Evolutionary conservation across 2,797 vertebrate genomes (phyloP).

Genomic region (Uromys caudimaculatus): DNA sequence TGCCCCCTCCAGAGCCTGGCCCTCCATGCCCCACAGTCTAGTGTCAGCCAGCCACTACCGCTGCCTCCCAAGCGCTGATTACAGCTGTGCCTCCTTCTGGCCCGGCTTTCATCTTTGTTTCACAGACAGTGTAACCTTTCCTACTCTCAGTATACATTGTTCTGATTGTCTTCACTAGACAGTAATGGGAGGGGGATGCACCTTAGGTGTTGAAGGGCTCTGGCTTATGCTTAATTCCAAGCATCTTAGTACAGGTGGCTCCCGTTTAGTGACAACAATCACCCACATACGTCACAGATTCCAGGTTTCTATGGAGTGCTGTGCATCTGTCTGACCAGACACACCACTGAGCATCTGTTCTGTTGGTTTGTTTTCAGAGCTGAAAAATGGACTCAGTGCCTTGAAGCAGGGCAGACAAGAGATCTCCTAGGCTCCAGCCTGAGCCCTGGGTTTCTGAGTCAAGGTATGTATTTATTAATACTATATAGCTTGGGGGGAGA

Average conservation of each 20-base stretch:
- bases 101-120: neutral
- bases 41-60: no score
- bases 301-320: neutral
- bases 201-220: neutral
- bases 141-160: neutral
- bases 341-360: neutral
- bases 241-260: neutral
- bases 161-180: neutral
- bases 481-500: neutral
- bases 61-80: neutral
- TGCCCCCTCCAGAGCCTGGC: no score
- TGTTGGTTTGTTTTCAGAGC: neutral
- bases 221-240: neutral
- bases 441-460: neutral
- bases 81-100: neutral
- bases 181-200: neutral
- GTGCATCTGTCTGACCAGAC: neutral
- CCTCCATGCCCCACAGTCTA: neutral
- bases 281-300: rapidly evolving
- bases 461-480: neutral
- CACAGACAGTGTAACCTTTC: neutral
- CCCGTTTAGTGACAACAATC: neutral
- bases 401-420: neutral
- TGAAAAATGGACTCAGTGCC: neutral
- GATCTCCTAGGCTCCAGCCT: neutral